These are phyloP conservation scores for Engraulis encrasicolus DNA, from an alignment of 2,113 vertebrate genomes.

Conservation along the genomic window DNA sequence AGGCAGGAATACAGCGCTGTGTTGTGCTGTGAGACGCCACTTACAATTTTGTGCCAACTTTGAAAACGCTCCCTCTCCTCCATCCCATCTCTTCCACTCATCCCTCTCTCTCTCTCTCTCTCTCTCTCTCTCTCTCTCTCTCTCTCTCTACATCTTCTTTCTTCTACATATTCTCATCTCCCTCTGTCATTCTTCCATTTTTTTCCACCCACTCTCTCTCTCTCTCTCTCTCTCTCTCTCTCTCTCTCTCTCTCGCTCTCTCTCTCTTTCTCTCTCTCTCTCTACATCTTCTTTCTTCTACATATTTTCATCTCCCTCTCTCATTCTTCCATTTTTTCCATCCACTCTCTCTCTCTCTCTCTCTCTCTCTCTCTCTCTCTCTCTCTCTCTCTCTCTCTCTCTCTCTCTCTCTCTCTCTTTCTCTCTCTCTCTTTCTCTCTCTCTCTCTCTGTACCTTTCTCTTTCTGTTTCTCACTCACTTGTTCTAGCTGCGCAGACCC, in stretches of 20 bases:
- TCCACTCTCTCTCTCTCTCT: neutral
- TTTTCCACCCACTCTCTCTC: neutral
- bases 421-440: slow-evolving; percentile 4
- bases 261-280: neutral
- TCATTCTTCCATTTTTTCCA: neutral
- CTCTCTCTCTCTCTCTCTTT: slow-evolving; percentile 25
- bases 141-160: slow-evolving; percentile 37
- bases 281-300: no score
- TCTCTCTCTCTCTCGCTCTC: no score
- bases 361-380: neutral
- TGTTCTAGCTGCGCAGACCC: no score
- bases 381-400: slow-evolving; percentile 28
- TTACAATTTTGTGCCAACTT: neutral
- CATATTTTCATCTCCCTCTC: neutral
- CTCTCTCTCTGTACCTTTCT: no score
- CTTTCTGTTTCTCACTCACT: no score
- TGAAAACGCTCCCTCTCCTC: neutral
- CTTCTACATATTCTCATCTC: no score
- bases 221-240: neutral
- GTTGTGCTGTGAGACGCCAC: neutral
- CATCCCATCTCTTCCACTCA: neutral
- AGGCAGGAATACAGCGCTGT: slow-evolving; percentile 5
- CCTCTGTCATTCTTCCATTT: neutral
- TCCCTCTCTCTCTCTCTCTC: neutral
- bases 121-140: neutral